Evolutionary conservation across 2,113 vertebrate species (phyloP), one percentile per base, ranked within the genome.

Genomic region (Epinephelus lanceolatus): DNA sequence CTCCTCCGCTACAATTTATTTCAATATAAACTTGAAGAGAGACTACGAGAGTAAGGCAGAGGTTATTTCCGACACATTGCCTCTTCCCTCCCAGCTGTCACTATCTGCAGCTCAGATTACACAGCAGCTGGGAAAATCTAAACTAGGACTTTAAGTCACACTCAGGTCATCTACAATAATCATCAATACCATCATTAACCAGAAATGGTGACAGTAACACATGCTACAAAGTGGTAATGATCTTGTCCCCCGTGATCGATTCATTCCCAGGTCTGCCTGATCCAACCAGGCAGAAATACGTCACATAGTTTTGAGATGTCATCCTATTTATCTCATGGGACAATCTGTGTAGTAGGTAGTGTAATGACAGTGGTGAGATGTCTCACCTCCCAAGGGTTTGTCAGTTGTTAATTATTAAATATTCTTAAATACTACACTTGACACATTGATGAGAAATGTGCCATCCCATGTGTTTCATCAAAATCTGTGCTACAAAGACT

Each of bases 41-140:
- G 87, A 84, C 56, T 19, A 25, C 51, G 30, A 56, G 73, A 84
- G 84, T 84, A 78, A 88, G 76, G 81, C 67, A 81, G 49, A 88
- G 84, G 84, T 93, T 93, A 93, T 93, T 88, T 94, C 81, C 62
- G 42, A 90, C 85, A 84, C 17, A 65, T 79, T 78, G 78, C 76
- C 84, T 77, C 74, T 83, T 84, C 81, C 53, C 78, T 73, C 69
- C 87, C 94, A 94, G 93, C 94, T 95, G 95, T 93, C 92, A 76
- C 86, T 85, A 88, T 76, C 71, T 59, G n/a, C 21, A 53, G 88
- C 84, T 96, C 93, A 33, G 78, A 85, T 95, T 93, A 93, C 95
- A 94, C 60, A 74, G 86, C 90, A 88, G 89, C 90, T 76, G 72
- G 78, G 88, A 79, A 75, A 84, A 66, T 77, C 78, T 83, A 90